phyloP scores from a whole-genome alignment of 2,797 vertebrate species.

The Phalloptychus januarius region DNA sequence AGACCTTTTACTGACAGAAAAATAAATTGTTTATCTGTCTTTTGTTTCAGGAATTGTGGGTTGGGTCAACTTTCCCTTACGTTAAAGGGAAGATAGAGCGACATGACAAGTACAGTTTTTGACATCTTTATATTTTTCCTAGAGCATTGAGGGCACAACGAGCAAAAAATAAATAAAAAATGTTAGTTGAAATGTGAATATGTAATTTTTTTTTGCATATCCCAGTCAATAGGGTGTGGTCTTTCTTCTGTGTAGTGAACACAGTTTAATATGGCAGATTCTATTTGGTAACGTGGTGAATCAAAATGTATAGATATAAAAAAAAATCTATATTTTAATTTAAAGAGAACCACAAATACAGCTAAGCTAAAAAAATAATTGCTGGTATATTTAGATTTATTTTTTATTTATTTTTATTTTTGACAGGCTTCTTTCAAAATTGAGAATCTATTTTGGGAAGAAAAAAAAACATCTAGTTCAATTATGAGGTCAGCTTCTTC shows the following conservation, averaged over 20 bases:
- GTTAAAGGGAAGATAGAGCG: constrained; percentile 22
- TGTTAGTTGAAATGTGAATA: no score
- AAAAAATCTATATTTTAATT: not conserved
- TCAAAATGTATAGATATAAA: no score
- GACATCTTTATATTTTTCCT: not conserved
- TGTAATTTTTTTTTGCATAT: no score
- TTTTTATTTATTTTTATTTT: not conserved
- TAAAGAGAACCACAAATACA: not conserved
- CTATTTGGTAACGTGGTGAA: no score
- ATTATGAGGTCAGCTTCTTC: no score
- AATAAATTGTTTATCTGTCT: constrained; percentile 4
- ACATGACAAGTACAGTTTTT: constrained; percentile 59
- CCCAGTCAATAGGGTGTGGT: no score
- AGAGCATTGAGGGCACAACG: not conserved
- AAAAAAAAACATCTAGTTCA: no score
- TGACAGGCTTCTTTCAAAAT: not conserved
- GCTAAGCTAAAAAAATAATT: not conserved
- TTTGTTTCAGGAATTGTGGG: constrained; percentile 1
- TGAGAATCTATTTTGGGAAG: not conserved
- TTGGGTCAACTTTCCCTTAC: not conserved
- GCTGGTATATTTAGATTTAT: not conserved
- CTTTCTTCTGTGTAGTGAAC: no score
- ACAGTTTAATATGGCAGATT: no score
- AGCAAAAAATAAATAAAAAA: no score
- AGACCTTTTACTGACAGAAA: constrained; percentile 58